phyloP scores from a whole-genome alignment of 2,113 vertebrate genomes.

The Anguilla japonica region DNA sequence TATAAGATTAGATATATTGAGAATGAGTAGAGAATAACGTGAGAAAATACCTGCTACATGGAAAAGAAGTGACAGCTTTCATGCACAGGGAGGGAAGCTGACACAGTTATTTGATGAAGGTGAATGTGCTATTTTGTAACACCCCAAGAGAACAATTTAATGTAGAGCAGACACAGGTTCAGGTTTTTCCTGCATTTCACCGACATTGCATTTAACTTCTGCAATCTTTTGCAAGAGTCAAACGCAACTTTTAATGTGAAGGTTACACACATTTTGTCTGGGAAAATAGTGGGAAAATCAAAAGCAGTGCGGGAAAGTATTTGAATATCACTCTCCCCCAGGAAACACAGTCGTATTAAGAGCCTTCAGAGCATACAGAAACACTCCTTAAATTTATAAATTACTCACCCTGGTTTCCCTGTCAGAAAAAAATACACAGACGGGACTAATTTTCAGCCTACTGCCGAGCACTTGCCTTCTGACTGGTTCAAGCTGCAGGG shows the following conservation, averaged over 20 bases:
- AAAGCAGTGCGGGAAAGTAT: background rate
- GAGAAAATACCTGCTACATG: too few relatives aligned
- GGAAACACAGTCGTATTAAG: background rate
- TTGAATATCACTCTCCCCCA: background rate
- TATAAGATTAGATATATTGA: too few relatives aligned
- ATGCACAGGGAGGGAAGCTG: too few relatives aligned
- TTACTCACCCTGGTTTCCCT: background rate
- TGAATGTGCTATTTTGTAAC: background rate
- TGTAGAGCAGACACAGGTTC: background rate
- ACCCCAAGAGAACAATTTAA: background rate
- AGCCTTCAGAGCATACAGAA: background rate
- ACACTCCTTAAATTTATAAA: background rate
- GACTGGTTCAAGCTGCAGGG: background rate
- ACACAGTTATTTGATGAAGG: background rate
- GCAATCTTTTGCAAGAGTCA: too few relatives aligned
- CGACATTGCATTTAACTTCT: too few relatives aligned
- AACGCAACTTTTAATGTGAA: too few relatives aligned
- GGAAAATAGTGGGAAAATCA: background rate
- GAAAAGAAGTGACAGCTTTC: too few relatives aligned
- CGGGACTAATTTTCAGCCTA: background rate
- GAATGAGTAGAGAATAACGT: too few relatives aligned
- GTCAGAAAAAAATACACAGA: background rate
- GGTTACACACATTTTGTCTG: background rate
- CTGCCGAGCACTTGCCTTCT: background rate
- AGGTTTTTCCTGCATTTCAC: background rate